These are phyloP conservation scores for Andrena haemorrhoa DNA, from an alignment of 2,888 invertebrate genomes.

Conservation along the genomic window DNA sequence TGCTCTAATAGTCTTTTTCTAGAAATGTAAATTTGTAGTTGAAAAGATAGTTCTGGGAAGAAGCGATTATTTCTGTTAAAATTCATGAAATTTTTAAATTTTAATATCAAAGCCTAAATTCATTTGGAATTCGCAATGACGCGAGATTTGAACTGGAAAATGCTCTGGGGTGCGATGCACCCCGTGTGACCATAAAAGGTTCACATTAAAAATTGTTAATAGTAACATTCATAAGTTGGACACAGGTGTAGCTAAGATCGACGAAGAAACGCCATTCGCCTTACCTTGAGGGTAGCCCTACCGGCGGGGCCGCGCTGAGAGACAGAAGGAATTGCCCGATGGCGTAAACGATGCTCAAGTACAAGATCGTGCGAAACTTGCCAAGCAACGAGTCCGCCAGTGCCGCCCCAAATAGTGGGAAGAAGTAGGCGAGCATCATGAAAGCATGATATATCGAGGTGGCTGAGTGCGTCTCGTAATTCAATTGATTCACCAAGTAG, in stretches of 20 bases:
- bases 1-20: no score
- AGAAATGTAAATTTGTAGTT: no score
- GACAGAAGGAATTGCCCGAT: constrained; percentile 93
- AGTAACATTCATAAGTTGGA: not conserved
- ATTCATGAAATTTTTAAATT: no score
- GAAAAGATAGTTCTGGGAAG: no score
- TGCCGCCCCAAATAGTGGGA: constrained; percentile 96
- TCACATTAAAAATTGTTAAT: no score
- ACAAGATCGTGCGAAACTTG: constrained; percentile 95
- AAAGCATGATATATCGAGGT: constrained; percentile 96
- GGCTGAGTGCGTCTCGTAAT: constrained; percentile 90
- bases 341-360: constrained; percentile 94
- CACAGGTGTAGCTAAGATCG: no score
- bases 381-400: constrained; percentile 97
- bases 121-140: no score
- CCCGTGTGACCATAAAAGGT: no score
- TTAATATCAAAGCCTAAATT: no score
- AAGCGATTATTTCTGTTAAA: no score
- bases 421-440: constrained; percentile 95
- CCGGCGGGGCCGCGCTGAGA: constrained; percentile 88
- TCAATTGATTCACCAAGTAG: constrained; percentile 93
- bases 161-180: no score
- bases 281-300: constrained; percentile 87
- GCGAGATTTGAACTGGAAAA: no score
- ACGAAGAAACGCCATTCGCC: not conserved